phyloP scores from a whole-genome alignment of 2,113 vertebrate species.

The Daphoenositta chrysoptera region DNA sequence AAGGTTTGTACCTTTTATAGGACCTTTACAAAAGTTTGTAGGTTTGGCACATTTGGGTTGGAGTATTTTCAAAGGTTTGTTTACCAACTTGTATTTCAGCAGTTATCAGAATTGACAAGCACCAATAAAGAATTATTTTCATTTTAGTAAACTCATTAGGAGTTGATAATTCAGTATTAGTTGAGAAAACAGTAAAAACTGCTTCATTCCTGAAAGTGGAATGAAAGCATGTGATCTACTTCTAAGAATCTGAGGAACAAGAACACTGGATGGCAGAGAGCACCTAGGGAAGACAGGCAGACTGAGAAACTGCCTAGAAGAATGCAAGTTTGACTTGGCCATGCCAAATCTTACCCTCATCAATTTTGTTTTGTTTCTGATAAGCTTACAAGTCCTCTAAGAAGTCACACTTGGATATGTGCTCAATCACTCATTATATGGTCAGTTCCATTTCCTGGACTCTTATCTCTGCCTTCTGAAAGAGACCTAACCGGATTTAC shows the following conservation, averaged over 20 bases:
- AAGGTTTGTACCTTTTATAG: background rate
- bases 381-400: background rate
- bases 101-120: background rate
- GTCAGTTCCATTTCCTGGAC: background rate
- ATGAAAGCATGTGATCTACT: background rate
- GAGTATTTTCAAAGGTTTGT: background rate
- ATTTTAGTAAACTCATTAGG: background rate
- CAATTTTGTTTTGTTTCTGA: background rate
- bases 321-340: rapidly evolving
- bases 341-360: background rate
- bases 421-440: background rate
- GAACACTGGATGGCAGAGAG: background rate
- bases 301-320: background rate
- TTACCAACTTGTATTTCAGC: background rate
- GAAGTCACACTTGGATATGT: background rate
- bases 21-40: background rate
- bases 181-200: background rate
- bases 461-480: background rate
- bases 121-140: background rate
- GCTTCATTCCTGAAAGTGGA: background rate
- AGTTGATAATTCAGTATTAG: background rate
- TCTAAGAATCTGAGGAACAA: background rate
- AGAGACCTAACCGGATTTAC: background rate
- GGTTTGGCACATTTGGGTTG: background rate
- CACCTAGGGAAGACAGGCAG: background rate